Conservation (phyloP, 2,888 invertebrate species). For the Monochamus alternatus region DNA sequence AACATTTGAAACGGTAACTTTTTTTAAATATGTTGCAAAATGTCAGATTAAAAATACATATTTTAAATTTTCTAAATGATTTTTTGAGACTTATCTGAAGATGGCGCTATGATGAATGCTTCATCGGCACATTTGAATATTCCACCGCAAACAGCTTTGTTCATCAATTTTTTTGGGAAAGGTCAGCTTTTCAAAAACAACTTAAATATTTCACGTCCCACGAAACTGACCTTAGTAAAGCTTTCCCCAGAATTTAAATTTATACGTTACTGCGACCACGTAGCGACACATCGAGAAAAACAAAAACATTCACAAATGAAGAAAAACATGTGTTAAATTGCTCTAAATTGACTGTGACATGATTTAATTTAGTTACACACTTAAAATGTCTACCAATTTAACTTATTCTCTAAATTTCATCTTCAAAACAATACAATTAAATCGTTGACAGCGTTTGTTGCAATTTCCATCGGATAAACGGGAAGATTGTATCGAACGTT, state of each 20-base stretch:
- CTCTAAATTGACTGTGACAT: conserved; percentile 68
- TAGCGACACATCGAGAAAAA: conserved; percentile 28
- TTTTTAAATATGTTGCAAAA: no score
- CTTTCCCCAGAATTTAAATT: no score
- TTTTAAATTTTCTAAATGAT: no score
- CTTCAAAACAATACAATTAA: conserved; percentile 44
- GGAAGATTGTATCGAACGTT: conserved; percentile 50
- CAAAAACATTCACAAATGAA: conserved; percentile 49
- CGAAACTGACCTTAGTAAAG: background rate
- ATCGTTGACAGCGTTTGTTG: conserved; percentile 38
- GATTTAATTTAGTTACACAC: conserved; percentile 64
- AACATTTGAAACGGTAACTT: no score
- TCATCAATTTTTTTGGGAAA: no score
- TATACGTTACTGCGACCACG: conserved; percentile 11
- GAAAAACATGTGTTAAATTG: conserved; percentile 62
- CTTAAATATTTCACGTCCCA: background rate
- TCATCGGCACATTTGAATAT: no score
- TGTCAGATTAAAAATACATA: no score
- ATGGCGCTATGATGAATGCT: no score
- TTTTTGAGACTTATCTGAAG: no score
- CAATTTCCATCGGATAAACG: conserved; percentile 47
- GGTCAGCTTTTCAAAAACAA: no score
- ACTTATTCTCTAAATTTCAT: conserved; percentile 46
- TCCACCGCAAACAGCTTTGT: no score
- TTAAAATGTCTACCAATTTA: conserved; percentile 50